Evolutionary conservation across 2,888 invertebrate genomes (phyloP).

Genomic region (Ganaspis brasiliensis): DNA sequence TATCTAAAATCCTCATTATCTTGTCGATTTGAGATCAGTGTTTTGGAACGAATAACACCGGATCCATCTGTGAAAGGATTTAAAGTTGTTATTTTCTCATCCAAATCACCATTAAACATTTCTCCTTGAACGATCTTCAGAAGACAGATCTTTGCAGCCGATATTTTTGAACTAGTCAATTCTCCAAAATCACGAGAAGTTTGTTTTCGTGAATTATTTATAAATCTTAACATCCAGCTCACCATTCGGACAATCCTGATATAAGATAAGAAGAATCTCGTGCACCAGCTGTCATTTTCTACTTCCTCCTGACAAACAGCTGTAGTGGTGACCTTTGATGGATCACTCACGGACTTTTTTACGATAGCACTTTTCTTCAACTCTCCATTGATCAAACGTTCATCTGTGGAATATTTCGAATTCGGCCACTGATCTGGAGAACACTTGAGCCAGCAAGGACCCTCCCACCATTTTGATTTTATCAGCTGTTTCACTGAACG

Average conservation of each 20-base stretch:
- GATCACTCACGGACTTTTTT: neutral
- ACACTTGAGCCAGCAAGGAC: constrained; percentile 67
- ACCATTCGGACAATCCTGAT: neutral
- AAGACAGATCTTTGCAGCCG: neutral
- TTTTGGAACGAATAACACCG: no score
- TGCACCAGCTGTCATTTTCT: neutral
- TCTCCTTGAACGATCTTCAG: neutral
- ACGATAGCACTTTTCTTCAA: constrained; percentile 15
- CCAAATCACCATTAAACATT: neutral
- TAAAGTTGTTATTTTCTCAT: neutral
- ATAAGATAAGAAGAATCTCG: neutral
- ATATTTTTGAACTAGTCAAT: neutral
- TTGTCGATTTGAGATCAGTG: neutral
- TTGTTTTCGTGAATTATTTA: neutral
- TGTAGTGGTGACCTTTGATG: neutral
- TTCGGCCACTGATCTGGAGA: constrained; percentile 33
- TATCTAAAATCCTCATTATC: neutral
- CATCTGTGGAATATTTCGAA: neutral
- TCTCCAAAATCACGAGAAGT: neutral
- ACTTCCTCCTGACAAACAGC: neutral
- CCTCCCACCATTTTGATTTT: constrained; percentile 71
- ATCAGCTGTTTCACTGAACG: constrained; percentile 56
- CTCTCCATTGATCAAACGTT: constrained; percentile 43
- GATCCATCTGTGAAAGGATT: neutral
- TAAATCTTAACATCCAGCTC: neutral